These are phyloP conservation scores for Crossaster papposus DNA, from an alignment of 53 echinoderm and acorn worm species.

Conservation along the genomic window DNA sequence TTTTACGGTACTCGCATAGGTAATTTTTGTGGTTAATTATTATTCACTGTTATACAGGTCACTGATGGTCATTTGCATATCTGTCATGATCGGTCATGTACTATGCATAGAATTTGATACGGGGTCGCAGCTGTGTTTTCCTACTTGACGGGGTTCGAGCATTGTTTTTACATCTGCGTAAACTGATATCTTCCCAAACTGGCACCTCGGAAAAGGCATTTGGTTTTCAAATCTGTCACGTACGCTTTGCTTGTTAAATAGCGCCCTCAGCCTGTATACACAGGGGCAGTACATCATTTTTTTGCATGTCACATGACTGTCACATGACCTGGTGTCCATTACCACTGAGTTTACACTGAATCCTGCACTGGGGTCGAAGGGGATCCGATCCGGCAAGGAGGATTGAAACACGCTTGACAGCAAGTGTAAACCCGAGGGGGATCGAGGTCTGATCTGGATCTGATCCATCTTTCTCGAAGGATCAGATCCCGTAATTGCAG, in stretches of 20 bases:
- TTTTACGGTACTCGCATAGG: neutral
- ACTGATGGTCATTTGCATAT: slow-evolving; percentile 2
- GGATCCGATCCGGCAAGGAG: too few relatives aligned
- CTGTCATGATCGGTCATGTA: neutral
- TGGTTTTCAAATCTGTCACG: slow-evolving; percentile 9
- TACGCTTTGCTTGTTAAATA: neutral
- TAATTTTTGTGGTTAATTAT: neutral
- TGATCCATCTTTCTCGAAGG: too few relatives aligned
- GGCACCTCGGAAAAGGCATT: neutral
- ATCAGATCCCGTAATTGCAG: too few relatives aligned
- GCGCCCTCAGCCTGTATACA: neutral
- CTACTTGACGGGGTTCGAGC: neutral
- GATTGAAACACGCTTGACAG: too few relatives aligned
- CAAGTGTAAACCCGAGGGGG: too few relatives aligned
- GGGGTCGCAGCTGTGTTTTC: neutral
- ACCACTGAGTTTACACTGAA: too few relatives aligned
- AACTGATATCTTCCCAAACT: neutral
- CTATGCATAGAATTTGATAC: neutral
- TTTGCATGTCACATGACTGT: neutral
- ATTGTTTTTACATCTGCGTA: neutral
- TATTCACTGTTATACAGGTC: neutral
- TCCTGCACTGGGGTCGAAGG: too few relatives aligned
- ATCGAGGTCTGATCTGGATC: too few relatives aligned
- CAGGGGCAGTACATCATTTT: neutral
- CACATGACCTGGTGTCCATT: neutral